Evolutionary conservation across 2,113 vertebrate species (phyloP).

Genomic region (Eptesicus fuscus): DNA sequence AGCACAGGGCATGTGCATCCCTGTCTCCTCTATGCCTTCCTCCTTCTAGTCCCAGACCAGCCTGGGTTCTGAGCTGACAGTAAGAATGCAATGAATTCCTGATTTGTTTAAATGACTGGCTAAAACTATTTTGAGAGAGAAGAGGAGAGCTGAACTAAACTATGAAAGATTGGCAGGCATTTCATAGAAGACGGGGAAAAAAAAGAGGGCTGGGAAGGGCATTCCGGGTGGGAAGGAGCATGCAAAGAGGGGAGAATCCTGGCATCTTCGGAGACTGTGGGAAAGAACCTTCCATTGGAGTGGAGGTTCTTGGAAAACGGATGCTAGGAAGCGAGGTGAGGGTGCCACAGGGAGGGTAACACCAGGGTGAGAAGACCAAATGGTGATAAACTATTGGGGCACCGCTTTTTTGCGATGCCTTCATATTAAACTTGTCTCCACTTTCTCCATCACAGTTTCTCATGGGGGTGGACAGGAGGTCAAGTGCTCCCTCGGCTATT

Average conservation of each 20-base stretch:
- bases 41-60: neutral
- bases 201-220: neutral
- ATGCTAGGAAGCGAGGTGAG: neutral
- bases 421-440: neutral
- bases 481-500: conserved; percentile 90
- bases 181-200: neutral
- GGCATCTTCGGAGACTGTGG: neutral
- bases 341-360: rapidly evolving
- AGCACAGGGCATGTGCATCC: neutral
- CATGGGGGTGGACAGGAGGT: conserved; percentile 62
- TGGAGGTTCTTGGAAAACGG: neutral
- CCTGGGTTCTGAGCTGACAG: neutral
- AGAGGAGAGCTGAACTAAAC: neutral
- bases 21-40: neutral
- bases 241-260: neutral
- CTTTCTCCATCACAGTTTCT: conserved; percentile 67
- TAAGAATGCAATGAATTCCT: neutral
- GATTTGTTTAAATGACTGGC: neutral
- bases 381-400: too few species aligned
- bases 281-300: neutral
- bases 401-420: neutral
- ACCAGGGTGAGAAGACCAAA: neutral
- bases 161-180: neutral
- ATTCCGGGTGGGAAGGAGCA: neutral
- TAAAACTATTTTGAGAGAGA: neutral